Conservation (phyloP, 2,888 invertebrate genomes). For the Lasius fuliginosus region DNA sequence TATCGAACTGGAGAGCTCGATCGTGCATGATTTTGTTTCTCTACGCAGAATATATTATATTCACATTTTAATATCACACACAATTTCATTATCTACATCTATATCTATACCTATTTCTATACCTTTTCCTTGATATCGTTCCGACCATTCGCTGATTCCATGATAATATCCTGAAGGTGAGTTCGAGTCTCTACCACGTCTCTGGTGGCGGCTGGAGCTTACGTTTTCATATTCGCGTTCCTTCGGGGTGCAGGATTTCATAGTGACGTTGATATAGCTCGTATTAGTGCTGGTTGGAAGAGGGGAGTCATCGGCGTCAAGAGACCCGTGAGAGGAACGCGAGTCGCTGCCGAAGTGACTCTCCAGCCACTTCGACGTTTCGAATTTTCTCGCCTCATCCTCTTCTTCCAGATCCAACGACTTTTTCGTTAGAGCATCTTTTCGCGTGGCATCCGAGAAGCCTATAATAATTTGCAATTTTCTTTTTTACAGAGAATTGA, state of each 20-base stretch:
- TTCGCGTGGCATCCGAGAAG: slow-evolving; percentile 88
- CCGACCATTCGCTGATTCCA: slow-evolving; percentile 94
- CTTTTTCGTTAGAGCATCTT: slow-evolving; percentile 93
- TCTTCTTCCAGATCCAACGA: slow-evolving; percentile 95
- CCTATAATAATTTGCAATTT: slow-evolving; percentile 62
- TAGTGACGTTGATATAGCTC: slow-evolving; percentile 92
- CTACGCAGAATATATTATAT: slow-evolving; percentile 59
- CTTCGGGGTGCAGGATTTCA: slow-evolving; percentile 88
- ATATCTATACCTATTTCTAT: not conserved
- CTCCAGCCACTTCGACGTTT: slow-evolving; percentile 96
- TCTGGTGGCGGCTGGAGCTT: slow-evolving; percentile 81
- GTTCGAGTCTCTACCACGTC: slow-evolving; percentile 77
- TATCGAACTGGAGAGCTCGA: slow-evolving; percentile 79
- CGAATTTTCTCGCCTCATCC: slow-evolving; percentile 95
- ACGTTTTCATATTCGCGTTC: slow-evolving; percentile 74
- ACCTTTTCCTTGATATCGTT: slow-evolving; percentile 86
- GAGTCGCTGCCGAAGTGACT: slow-evolving; percentile 96
- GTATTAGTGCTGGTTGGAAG: slow-evolving; percentile 89
- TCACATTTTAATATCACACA: not conserved
- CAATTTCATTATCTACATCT: not conserved
- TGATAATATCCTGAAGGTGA: slow-evolving; percentile 88
- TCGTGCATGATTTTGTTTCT: slow-evolving; percentile 71
- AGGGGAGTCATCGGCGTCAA: slow-evolving; percentile 89
- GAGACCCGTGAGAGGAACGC: slow-evolving; percentile 91
- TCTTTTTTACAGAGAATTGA: not conserved